These are phyloP conservation scores for Rutpela maculata DNA, from an alignment of 2,888 invertebrate species.

Conservation along the genomic window DNA sequence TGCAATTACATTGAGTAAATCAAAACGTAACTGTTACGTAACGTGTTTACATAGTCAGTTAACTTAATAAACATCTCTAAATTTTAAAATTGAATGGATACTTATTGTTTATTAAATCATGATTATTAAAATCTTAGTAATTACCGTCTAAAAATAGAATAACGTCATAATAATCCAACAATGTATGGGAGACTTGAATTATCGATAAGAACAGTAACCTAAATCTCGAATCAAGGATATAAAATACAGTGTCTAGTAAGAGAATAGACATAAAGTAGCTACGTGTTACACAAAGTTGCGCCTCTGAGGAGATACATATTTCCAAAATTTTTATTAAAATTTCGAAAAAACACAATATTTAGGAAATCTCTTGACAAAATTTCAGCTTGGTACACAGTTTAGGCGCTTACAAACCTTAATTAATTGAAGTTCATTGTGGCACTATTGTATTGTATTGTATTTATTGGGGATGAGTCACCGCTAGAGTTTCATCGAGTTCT, in stretches of 20 bases:
- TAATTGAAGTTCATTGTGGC: too few relatives aligned
- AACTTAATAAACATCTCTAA: neutral
- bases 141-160: constrained; percentile 2
- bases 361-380: too few relatives aligned
- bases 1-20: neutral
- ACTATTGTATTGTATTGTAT: too few relatives aligned
- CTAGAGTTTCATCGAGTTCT: too few relatives aligned
- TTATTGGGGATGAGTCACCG: too few relatives aligned
- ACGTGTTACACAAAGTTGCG: too few relatives aligned
- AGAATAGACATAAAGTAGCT: too few relatives aligned
- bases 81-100: neutral
- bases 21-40: neutral
- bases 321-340: neutral
- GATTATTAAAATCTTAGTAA: neutral
- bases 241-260: too few relatives aligned
- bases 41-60: neutral
- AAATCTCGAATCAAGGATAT: neutral
- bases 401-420: too few relatives aligned
- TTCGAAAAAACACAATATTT: too few relatives aligned
- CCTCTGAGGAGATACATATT: too few relatives aligned
- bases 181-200: constrained; percentile 8
- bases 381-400: too few relatives aligned
- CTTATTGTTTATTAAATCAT: neutral
- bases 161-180: neutral
- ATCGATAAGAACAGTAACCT: constrained; percentile 33